phyloP scores from a whole-genome alignment of 2,797 vertebrate genomes.

The Falco novaeseelandiae region DNA sequence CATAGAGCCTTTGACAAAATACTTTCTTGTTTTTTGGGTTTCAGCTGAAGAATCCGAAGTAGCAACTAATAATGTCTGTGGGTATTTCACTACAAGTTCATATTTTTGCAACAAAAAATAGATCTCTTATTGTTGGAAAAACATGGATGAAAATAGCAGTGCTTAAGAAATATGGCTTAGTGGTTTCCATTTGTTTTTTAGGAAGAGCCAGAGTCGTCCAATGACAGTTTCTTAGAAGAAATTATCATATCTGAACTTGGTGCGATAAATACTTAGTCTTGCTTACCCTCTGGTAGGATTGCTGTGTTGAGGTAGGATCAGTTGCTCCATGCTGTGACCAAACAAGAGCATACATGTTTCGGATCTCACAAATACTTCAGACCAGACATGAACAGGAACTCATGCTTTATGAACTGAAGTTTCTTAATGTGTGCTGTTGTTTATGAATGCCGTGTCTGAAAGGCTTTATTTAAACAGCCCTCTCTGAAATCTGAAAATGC shows the following conservation, averaged over 20 bases:
- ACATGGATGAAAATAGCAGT: neutral
- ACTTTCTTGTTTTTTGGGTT: neutral
- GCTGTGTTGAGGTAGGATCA: accelerated
- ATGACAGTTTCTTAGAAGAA: neutral
- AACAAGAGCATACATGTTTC: neutral
- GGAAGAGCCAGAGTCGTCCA: neutral
- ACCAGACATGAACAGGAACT: neutral
- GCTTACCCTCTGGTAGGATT: neutral
- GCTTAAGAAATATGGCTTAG: neutral
- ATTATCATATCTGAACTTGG: neutral
- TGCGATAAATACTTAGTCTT: neutral
- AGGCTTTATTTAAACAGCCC: neutral
- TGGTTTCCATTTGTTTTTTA: neutral
- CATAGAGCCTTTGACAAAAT: neutral
- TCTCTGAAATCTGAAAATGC: neutral
- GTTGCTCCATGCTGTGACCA: neutral
- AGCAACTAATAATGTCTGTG: neutral
- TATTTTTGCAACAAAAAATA: neutral
- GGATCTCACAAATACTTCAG: neutral
- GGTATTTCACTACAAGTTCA: neutral
- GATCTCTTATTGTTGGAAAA: neutral
- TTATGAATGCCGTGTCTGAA: neutral
- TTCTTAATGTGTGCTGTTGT: neutral
- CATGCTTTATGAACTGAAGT: neutral
- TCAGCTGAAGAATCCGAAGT: neutral